A percentile compares a stretch with the other conserved stretches of the same genome.
phyloP scores from a whole-genome alignment of 2,797 vertebrate species.

The Gymnothorax javanicus region DNA sequence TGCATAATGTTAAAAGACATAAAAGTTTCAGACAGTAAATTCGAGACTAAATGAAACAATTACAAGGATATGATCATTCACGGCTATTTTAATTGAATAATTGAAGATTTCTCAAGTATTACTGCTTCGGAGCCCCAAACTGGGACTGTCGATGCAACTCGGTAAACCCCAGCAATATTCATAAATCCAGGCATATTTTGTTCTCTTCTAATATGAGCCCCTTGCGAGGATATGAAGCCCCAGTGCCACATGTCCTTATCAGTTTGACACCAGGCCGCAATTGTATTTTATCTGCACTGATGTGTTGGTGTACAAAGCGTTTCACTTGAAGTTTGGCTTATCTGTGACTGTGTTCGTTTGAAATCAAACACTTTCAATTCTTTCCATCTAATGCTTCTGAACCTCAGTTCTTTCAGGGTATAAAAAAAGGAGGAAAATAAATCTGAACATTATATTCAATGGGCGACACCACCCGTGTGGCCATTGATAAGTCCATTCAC shows the following conservation, averaged over 20 bases:
- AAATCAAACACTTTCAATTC: conserved; percentile 2
- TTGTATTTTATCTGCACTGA: background rate
- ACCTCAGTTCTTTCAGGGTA: background rate
- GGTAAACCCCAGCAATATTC: background rate
- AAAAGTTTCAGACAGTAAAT: conserved; percentile 14
- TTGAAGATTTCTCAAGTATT: background rate
- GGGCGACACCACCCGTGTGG: background rate
- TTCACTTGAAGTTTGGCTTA: conserved; percentile 6
- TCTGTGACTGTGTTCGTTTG: background rate
- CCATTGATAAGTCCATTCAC: background rate
- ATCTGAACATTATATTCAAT: background rate
- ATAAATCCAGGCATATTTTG: background rate
- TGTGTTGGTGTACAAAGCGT: background rate
- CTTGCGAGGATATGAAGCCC: background rate
- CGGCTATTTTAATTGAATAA: background rate
- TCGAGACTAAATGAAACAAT: background rate
- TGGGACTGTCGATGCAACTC: background rate
- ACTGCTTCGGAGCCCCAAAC: background rate
- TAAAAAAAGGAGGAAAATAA: background rate
- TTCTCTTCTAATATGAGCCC: background rate
- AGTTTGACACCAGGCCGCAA: background rate
- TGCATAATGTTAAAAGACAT: background rate
- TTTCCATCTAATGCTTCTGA: background rate
- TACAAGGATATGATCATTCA: background rate
- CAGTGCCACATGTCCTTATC: background rate